Percentiles rank a stretch among this genome's conserved stretches.
Conservation (phyloP, 2,113 vertebrate species). For the Rynchops niger region DNA sequence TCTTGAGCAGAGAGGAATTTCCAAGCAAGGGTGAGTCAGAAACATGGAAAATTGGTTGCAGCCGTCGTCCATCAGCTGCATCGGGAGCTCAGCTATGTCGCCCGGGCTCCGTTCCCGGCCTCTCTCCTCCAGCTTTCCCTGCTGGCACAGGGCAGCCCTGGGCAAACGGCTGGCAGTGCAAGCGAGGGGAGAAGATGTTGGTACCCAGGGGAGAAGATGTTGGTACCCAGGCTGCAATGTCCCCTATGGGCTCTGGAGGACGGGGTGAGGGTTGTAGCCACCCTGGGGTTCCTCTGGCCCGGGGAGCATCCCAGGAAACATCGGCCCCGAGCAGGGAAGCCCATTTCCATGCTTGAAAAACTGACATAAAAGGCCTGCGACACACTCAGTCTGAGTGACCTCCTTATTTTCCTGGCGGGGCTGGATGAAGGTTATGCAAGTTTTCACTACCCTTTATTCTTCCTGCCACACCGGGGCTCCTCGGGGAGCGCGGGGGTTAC, state of each 20-base stretch:
- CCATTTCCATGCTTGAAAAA: not conserved
- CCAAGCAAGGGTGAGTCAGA: not conserved
- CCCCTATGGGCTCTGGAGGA: not conserved
- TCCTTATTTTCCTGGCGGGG: not conserved
- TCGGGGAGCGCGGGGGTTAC: not conserved
- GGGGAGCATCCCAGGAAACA: rapidly evolving
- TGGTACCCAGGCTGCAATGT: rapidly evolving
- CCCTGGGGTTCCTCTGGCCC: not conserved
- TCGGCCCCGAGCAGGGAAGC: not conserved
- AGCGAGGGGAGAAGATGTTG: rapidly evolving
- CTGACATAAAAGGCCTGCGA: not conserved
- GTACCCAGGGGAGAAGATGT: not conserved
- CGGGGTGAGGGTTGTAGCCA: not conserved
- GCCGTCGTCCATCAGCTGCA: not conserved
- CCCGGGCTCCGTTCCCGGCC: not conserved
- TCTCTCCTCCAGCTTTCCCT: not conserved
- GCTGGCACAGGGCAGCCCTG: not conserved
- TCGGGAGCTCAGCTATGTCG: rapidly evolving
- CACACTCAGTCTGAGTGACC: not conserved
- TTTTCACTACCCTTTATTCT: not conserved
- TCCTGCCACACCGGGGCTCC: not conserved
- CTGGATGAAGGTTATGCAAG: not conserved
- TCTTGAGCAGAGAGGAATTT: not conserved
- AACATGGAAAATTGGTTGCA: not conserved
- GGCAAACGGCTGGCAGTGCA: not conserved